These are phyloP conservation scores for Drosophila testacea DNA, from an alignment of 2,888 invertebrate species.

Conservation along the genomic window DNA sequence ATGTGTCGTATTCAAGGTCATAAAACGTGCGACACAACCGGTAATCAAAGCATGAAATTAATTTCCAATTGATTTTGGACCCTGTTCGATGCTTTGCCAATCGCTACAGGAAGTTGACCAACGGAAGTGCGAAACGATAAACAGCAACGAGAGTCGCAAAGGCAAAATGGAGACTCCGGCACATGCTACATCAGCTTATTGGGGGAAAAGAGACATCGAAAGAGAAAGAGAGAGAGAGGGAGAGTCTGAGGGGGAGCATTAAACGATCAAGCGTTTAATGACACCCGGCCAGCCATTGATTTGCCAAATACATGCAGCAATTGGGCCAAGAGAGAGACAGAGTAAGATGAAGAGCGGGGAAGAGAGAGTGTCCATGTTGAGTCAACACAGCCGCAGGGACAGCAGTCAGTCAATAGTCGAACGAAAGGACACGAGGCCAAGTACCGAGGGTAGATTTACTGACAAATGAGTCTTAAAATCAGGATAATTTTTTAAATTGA, in stretches of 20 bases:
- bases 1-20: conserved; percentile 81
- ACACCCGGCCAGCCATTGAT: conserved; percentile 80
- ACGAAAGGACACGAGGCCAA: conserved; percentile 34
- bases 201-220: conserved; percentile 1
- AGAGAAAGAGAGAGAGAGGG: conserved; percentile 12
- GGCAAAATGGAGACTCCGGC: conserved; percentile 27
- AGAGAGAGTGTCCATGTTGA: conserved; percentile 44
- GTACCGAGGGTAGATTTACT: conserved; percentile 36
- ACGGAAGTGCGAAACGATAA: conserved; percentile 80
- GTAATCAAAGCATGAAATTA: conserved; percentile 81
- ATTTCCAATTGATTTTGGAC: conserved; percentile 80
- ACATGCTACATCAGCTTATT: conserved; percentile 18
- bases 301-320: conserved; percentile 74
- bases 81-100: conserved; percentile 57
- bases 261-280: conserved; percentile 80
- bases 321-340: conserved; percentile 14
- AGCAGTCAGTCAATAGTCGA: conserved; percentile 69
- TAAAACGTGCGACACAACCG: conserved; percentile 81
- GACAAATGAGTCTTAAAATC: no score
- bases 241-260: conserved; percentile 49
- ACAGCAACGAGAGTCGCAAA: conserved; percentile 54
- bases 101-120: conserved; percentile 80
- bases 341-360: neutral
- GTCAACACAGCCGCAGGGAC: conserved; percentile 73
- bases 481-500: no score